phyloP scores from a whole-genome alignment of 2,113 vertebrate species.

The Poicephalus gulielmi region DNA sequence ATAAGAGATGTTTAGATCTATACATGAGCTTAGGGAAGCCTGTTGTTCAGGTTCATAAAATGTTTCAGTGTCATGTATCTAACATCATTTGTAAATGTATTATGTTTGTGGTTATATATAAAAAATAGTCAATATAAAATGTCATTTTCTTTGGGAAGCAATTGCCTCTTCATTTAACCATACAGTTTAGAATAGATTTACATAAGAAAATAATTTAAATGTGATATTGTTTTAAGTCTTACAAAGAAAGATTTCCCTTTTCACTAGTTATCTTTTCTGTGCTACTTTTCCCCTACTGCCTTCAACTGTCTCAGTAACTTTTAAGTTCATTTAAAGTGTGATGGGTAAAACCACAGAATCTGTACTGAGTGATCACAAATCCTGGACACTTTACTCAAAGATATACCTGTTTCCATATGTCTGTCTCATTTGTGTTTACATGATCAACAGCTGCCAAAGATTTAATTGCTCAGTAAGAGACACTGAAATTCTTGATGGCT shows the following conservation, averaged over 20 bases:
- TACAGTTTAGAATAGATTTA: not conserved
- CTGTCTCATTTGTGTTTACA: not conserved
- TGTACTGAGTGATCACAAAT: not conserved
- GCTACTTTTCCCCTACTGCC: not conserved
- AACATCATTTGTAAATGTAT: not conserved
- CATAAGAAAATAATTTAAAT: not conserved
- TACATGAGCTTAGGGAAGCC: not conserved
- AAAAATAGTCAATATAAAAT: not conserved
- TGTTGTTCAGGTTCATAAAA: not conserved
- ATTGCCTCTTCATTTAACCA: not conserved
- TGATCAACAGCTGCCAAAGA: not conserved
- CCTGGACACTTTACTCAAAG: not conserved
- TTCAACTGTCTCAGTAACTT: not conserved
- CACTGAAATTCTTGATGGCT: not conserved
- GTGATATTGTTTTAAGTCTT: not conserved
- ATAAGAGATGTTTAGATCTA: not conserved
- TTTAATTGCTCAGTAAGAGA: not conserved
- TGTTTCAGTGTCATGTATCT: not conserved
- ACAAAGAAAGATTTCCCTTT: not conserved
- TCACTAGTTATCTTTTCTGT: not conserved
- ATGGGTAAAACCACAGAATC: not conserved
- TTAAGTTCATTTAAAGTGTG: not conserved
- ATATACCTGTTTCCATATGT: not conserved
- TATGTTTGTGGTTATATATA: not conserved
- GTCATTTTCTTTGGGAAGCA: not conserved